Conservation (phyloP, 2,113 vertebrate species). For the Nothocercus nigrocapillus region DNA sequence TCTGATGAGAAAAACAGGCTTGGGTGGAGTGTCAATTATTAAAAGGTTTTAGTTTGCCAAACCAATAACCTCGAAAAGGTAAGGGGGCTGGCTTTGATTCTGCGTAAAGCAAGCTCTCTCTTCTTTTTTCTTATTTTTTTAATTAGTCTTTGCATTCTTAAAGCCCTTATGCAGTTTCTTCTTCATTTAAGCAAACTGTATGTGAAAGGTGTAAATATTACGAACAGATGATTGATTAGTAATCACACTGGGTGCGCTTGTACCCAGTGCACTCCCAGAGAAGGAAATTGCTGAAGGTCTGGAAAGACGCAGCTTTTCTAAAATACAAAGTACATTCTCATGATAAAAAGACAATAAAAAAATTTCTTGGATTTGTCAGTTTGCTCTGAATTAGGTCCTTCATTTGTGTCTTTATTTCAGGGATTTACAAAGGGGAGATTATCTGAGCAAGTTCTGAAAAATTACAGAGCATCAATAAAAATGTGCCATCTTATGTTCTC, state of each 20-base stretch:
- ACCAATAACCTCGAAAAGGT: constrained; percentile 13
- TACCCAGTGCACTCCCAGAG: background rate
- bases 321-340: background rate
- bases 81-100: background rate
- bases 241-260: background rate
- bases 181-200: background rate
- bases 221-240: background rate
- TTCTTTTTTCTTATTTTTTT: background rate
- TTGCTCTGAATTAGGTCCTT: background rate
- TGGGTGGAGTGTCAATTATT: constrained; percentile 55
- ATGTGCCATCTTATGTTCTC: background rate
- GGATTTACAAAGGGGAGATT: background rate
- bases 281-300: background rate
- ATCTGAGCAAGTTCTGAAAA: background rate
- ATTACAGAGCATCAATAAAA: background rate
- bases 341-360: background rate
- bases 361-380: background rate
- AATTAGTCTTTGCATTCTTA: background rate
- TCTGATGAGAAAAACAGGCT: constrained; percentile 66
- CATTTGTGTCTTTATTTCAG: background rate
- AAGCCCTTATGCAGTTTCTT: background rate
- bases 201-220: background rate
- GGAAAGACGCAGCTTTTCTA: background rate
- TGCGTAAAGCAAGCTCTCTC: background rate
- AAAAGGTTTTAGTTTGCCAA: constrained; percentile 30